These are phyloP conservation scores for Hybognathus amarus DNA, from an alignment of 2,797 vertebrate genomes.

Conservation along the genomic window DNA sequence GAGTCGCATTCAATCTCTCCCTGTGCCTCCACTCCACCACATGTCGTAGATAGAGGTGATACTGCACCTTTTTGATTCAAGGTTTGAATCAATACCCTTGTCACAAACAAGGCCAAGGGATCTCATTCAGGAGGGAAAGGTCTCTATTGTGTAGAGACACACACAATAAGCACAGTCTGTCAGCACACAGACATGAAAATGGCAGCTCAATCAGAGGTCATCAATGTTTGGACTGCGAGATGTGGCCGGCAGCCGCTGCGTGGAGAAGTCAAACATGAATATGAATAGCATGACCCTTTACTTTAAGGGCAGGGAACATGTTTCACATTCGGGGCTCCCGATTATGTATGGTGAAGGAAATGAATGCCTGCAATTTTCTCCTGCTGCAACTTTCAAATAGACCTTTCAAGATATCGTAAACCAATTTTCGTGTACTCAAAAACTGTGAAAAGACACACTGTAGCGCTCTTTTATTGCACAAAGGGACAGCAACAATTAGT, in stretches of 20 bases:
- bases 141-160: conserved; percentile 45
- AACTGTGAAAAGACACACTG: conserved; percentile 26
- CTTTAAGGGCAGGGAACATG: conserved; percentile 16
- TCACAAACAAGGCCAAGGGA: conserved; percentile 50
- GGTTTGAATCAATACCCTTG: conserved; percentile 50
- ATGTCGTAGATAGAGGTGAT: conserved; percentile 28
- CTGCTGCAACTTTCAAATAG: conserved; percentile 30
- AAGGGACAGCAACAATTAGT: conserved; percentile 12
- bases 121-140: conserved; percentile 49
- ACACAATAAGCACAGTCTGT: conserved; percentile 33
- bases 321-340: neutral
- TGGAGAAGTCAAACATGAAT: conserved; percentile 27
- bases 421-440: conserved; percentile 27
- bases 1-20: conserved; percentile 39
- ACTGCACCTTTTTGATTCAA: conserved; percentile 42
- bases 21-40: neutral
- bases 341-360: conserved; percentile 31
- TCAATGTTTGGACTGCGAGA: conserved; percentile 36
- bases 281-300: conserved; percentile 34
- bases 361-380: conserved; percentile 43
- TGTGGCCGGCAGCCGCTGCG: neutral
- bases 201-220: conserved; percentile 49
- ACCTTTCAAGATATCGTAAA: conserved; percentile 34
- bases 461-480: conserved; percentile 35
- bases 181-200: conserved; percentile 43